Percentiles rank a stretch among this genome's conserved stretches.
Conservation (phyloP, 1,140 invertebrate genomes). For the Drosophila prosaltans region DNA sequence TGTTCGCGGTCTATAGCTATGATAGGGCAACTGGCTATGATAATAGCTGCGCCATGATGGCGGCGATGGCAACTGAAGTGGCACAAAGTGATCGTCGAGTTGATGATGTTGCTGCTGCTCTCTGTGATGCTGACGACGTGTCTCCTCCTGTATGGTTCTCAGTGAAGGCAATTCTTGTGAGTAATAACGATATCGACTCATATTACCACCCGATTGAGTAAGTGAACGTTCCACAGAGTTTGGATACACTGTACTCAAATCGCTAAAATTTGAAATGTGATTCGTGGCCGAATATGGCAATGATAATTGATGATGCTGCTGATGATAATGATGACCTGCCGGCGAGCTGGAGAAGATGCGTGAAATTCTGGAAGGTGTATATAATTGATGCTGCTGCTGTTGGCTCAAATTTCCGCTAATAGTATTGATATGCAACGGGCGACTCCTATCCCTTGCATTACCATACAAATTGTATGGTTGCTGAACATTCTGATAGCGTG, state of each 20-base stretch:
- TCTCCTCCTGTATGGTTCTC: constrained; percentile 89
- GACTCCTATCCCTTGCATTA: constrained; percentile 51
- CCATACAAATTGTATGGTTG: constrained; percentile 59
- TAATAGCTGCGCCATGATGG: constrained; percentile 83
- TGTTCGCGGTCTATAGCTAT: constrained; percentile 84
- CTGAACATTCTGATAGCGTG: constrained; percentile 75
- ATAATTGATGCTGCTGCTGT: constrained; percentile 83
- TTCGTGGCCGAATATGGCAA: background rate
- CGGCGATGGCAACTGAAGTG: constrained; percentile 85
- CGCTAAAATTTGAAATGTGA: constrained; percentile 86
- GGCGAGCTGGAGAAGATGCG: constrained; percentile 88
- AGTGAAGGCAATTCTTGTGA: constrained; percentile 90
- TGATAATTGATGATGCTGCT: constrained; percentile 83
- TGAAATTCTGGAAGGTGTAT: constrained; percentile 84
- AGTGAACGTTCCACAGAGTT: constrained; percentile 91
- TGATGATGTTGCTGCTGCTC: constrained; percentile 44
- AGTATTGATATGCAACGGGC: constrained; percentile 78
- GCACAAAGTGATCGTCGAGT: constrained; percentile 84
- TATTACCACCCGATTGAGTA: constrained; percentile 85
- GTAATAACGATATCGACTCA: constrained; percentile 86
- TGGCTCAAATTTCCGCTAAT: constrained; percentile 61
- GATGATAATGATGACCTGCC: constrained; percentile 69
- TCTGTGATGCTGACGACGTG: constrained; percentile 72
- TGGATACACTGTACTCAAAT: constrained; percentile 93
- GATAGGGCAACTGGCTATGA: constrained; percentile 82